Conservation (phyloP, 2,113 vertebrate species). For the Macaca fascicularis region T2T-MFA8v1.1 NC_088381.1:101125501-101126000, state of each 20-base stretch:
- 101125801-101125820: not conserved
- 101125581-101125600: not conserved
- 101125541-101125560: not conserved
- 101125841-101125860: not conserved
- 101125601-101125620: not conserved
- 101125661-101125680: not conserved
- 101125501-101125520: not conserved
- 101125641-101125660: not conserved
- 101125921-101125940: not conserved
- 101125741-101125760: not conserved
- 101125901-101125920: not conserved
- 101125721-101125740: not conserved
- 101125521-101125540: not conserved
- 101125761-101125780: not conserved
- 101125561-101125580: not conserved
- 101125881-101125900: not conserved
- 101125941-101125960: not conserved
- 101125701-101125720: not conserved
- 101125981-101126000: slow-evolving; percentile 53
- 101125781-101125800: not conserved
- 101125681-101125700: not conserved
- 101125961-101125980: not conserved
- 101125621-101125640: not conserved
- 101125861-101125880: not conserved
- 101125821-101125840: not conserved